Percentiles rank a stretch among this genome's conserved stretches.
Conservation (phyloP, 2,888 invertebrate genomes). For the Brachyopa scutellaris region DNA sequence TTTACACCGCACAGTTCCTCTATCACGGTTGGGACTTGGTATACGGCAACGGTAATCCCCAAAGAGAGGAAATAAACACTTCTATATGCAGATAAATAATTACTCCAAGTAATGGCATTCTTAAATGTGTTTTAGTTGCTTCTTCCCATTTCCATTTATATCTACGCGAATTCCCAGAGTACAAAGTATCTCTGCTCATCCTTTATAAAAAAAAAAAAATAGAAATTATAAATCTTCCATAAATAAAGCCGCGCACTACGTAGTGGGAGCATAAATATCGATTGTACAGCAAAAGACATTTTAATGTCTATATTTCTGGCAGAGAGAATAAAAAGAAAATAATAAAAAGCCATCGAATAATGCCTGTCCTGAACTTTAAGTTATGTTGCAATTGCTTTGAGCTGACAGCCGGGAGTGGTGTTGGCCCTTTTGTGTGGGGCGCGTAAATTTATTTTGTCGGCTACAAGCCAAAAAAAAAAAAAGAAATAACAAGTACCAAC, state of each 20-base stretch:
- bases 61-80: too few species aligned
- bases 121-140: neutral
- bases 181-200: too few species aligned
- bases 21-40: too few species aligned
- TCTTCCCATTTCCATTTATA: neutral
- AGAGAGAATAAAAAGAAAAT: conserved; percentile 5
- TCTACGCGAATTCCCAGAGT: neutral
- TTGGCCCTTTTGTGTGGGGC: conserved; percentile 35
- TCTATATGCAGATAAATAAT: too few species aligned
- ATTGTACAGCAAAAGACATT: conserved; percentile 26
- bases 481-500: neutral
- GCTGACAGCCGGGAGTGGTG: conserved; percentile 29
- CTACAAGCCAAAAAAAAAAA: conserved; percentile 12
- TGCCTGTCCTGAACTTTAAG: conserved; percentile 59
- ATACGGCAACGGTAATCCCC: too few species aligned
- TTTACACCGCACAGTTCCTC: too few species aligned
- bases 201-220: neutral
- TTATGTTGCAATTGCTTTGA: conserved; percentile 65
- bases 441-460: conserved; percentile 67
- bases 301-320: conserved; percentile 55
- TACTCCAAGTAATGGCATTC: too few species aligned
- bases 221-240: conserved; percentile 25
- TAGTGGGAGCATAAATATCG: conserved; percentile 48
- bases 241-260: conserved; percentile 38
- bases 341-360: conserved; percentile 62